phyloP scores from a whole-genome alignment of 2,888 invertebrate species.

The Gisinianus flammeolus region DNA sequence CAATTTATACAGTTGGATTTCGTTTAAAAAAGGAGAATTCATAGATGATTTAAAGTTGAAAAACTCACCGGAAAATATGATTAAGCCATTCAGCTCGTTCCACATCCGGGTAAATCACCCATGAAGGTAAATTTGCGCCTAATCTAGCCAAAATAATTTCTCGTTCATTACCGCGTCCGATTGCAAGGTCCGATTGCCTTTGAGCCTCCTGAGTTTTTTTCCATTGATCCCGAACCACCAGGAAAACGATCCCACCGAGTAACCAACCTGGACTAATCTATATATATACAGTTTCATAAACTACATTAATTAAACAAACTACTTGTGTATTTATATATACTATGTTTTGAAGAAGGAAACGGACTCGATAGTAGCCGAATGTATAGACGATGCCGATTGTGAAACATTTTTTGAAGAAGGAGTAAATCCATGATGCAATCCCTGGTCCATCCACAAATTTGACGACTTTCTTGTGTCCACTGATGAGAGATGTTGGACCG shows the following conservation, averaged over 20 bases:
- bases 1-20: neutral
- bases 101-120: slow-evolving; percentile 96
- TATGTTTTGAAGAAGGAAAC: neutral
- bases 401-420: slow-evolving; percentile 53
- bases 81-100: slow-evolving; percentile 96
- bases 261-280: slow-evolving; percentile 84
- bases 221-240: slow-evolving; percentile 80
- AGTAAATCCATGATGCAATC: slow-evolving; percentile 50
- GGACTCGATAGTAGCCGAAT: slow-evolving; percentile 56
- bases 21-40: neutral
- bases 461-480: slow-evolving; percentile 47
- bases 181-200: slow-evolving; percentile 76
- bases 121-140: slow-evolving; percentile 84
- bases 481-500: no score
- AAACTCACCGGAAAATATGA: slow-evolving; percentile 69
- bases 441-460: slow-evolving; percentile 57
- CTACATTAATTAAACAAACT: neutral
- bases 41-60: neutral
- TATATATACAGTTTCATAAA: neutral
- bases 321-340: neutral
- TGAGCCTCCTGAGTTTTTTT: slow-evolving; percentile 75
- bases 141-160: slow-evolving; percentile 83
- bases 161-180: slow-evolving; percentile 80
- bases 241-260: slow-evolving; percentile 77
- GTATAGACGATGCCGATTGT: slow-evolving; percentile 53